Evolutionary conservation across 2,888 invertebrate species (phyloP), one percentile per base, ranked within the genome.

Genomic region (Glaucopsyche alexis): DNA sequence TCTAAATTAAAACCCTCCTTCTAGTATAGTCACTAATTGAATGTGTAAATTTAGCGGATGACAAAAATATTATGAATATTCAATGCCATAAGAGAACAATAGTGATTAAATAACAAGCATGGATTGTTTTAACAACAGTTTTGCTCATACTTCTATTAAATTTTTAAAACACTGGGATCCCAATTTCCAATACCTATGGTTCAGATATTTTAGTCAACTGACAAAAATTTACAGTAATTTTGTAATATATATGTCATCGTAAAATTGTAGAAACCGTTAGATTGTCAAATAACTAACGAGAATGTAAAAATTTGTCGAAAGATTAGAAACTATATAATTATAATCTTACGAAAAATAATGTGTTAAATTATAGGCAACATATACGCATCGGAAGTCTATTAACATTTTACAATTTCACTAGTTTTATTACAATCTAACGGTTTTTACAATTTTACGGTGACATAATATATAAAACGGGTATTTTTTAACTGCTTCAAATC

Each of bases 11-110:
- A 8, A 40, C 29, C 38, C 42, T 42, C 42, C 66, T 42, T 3
- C 9, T 40, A 7, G 14, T 42, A 40, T 2, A 29, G 1, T 66
- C 45, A 49, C 69, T 47, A 29, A 69, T 49, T n/a, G 13, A 69
- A 49, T 47, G 69, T 47, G 45, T 69, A 42, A 45, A 45, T 67
- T 67, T 16, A 13, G 49, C 69, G 47, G 13, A 29, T 45, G 9
- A 19, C 19, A 69, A 69, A 47, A 69, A 47, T 79, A 79, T 47
- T 81, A 81, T 0, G 80, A 76, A 7, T 72, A 73, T 38, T 79
- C 78, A 0, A 75, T 42, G 66, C 40, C 38, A 19, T 69, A 14
- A 69, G 69, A 69, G 69, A 47, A 47, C 47, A 69, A 69, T 69
- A 69, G 47, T 69, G 45, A 69, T 45, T 47, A 69, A 45, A 69